Percentiles rank a stretch among this genome's conserved stretches.
phyloP scores from a whole-genome alignment of 2,113 vertebrate genomes.

The Electrona antarctica region DNA sequence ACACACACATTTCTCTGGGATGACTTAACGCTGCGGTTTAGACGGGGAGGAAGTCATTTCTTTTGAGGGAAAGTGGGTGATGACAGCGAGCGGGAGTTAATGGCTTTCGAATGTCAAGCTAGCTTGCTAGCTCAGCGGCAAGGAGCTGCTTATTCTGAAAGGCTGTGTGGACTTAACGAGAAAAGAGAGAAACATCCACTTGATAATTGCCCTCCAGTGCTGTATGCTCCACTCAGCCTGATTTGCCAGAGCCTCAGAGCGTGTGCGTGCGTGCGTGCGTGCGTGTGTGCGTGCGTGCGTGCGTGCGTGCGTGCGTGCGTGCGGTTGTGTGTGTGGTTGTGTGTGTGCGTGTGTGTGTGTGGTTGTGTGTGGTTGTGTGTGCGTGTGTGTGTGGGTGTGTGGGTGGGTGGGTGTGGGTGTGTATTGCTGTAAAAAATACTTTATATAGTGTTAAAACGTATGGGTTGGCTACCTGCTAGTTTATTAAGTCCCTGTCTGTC shows the following conservation, averaged over 20 bases:
- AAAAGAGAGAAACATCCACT: background rate
- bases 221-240: background rate
- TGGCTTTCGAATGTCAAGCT: background rate
- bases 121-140: background rate
- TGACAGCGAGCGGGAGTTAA: background rate
- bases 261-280: constrained; percentile 3
- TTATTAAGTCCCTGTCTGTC: no score
- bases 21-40: no score
- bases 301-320: constrained; percentile 3
- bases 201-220: background rate
- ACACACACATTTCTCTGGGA: no score
- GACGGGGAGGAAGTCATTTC: no score
- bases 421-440: background rate
- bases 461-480: no score
- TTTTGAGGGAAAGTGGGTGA: no score
- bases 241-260: background rate
- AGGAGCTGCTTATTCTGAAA: no score
- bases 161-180: no score
- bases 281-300: constrained; percentile 1
- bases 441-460: no score
- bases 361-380: background rate
- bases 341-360: constrained; percentile 1
- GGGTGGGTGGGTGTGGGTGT: no score
- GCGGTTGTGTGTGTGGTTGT: no score
- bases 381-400: background rate